Percentiles rank a stretch among this genome's conserved stretches.
Conservation (phyloP, 2,888 invertebrate species). For the Ligdia adustata region DNA sequence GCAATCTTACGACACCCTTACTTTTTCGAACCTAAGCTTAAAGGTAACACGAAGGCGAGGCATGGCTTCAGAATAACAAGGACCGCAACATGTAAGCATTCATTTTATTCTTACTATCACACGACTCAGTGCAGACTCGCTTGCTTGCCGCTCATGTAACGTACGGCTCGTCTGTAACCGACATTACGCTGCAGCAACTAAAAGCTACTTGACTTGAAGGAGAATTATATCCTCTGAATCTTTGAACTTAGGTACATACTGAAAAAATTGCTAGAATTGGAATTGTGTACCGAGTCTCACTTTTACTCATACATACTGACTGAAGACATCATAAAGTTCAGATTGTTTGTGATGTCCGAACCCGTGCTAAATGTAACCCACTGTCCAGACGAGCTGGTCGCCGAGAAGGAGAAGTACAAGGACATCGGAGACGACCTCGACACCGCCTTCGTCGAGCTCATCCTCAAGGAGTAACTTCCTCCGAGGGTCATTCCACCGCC, state of each 20-base stretch:
- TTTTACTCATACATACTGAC: too few species aligned
- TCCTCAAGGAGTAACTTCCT: conserved; percentile 86
- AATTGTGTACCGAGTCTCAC: too few species aligned
- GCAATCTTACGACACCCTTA: conserved; percentile 30
- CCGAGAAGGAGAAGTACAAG: conserved; percentile 99
- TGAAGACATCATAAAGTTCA: too few species aligned
- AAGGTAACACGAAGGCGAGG: conserved; percentile 60
- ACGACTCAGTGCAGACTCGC: conserved; percentile 30
- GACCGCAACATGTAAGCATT: conserved; percentile 70
- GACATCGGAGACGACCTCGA: conserved; percentile 99
- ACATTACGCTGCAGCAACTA: conserved; percentile 32
- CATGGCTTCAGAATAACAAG: conserved; percentile 81
- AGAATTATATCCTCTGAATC: conserved; percentile 4
- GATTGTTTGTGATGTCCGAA: not conserved
- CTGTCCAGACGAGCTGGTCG: conserved; percentile 94
- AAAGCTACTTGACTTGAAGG: conserved; percentile 35
- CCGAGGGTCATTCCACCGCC: conserved; percentile 36
- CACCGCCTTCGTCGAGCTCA: conserved; percentile 98
- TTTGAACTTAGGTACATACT: not conserved
- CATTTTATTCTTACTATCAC: conserved; percentile 43
- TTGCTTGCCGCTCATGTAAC: conserved; percentile 11
- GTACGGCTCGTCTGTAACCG: conserved; percentile 29
- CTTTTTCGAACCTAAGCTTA: conserved; percentile 45
- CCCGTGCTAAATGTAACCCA: conserved; percentile 35
- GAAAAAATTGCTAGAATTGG: not conserved